These are phyloP conservation scores for Solenopsis fugax DNA, from an alignment of 1,140 invertebrate genomes.

Conservation along the genomic window DNA sequence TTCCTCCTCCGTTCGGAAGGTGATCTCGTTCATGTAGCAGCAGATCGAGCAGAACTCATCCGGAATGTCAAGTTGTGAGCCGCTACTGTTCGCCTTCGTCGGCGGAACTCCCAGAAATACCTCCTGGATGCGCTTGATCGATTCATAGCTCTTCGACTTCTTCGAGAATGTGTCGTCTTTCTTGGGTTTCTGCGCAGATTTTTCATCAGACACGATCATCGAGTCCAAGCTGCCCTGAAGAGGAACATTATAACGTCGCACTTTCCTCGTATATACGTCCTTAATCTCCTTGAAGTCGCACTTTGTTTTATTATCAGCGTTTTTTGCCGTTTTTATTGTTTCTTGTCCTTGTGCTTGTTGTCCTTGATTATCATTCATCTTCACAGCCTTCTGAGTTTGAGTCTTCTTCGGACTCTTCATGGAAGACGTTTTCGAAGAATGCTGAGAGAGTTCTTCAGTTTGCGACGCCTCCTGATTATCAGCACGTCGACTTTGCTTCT, in stretches of 20 bases:
- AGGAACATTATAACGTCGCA: conserved; percentile 70
- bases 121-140: conserved; percentile 80
- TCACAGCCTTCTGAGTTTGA: conserved; percentile 25
- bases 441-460: conserved; percentile 8
- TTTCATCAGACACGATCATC: conserved; percentile 76
- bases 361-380: neutral
- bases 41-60: conserved; percentile 84
- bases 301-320: conserved; percentile 5
- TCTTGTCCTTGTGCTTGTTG: conserved; percentile 16
- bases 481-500: conserved; percentile 15
- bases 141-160: conserved; percentile 85
- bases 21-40: conserved; percentile 80
- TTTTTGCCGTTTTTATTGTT: conserved; percentile 10
- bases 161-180: conserved; percentile 74
- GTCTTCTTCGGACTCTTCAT: conserved; percentile 7
- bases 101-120: conserved; percentile 59
- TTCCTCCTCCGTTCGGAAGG: conserved; percentile 60
- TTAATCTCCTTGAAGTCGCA: conserved; percentile 48
- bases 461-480: conserved; percentile 26
- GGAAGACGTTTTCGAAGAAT: conserved; percentile 38
- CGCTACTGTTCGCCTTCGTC: conserved; percentile 80
- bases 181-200: conserved; percentile 45
- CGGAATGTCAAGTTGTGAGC: conserved; percentile 74
- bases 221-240: conserved; percentile 84
- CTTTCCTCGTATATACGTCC: conserved; percentile 57